Evolutionary conservation across 2,888 invertebrate genomes (phyloP).

Genomic region (Euspilapteryx auroguttella): DNA sequence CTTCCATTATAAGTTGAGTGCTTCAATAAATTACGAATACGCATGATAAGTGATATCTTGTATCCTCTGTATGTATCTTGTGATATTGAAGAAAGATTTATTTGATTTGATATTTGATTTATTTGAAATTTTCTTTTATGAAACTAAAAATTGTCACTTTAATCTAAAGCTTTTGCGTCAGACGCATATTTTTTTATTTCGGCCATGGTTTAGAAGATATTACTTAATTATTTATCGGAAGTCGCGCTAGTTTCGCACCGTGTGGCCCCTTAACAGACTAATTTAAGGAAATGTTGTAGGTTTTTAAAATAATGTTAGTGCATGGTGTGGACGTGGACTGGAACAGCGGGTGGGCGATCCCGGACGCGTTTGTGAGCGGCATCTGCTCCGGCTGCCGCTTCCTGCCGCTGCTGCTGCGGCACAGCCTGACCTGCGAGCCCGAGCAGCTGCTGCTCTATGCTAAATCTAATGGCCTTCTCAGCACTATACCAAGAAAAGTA

Average conservation of each 20-base stretch:
- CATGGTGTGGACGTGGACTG: slow-evolving; percentile 47
- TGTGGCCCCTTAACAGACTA: neutral
- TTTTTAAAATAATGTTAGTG: slow-evolving; percentile 33
- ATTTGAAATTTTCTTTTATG: neutral
- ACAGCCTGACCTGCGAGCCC: slow-evolving; percentile 40
- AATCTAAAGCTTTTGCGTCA: neutral
- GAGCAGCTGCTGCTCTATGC: slow-evolving; percentile 23
- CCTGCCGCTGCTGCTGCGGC: slow-evolving; percentile 26
- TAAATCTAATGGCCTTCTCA: slow-evolving; percentile 16
- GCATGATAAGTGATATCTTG: too few species aligned
- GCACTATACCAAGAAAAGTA: slow-evolving; percentile 24
- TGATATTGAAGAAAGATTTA: too few species aligned
- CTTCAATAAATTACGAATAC: too few species aligned
- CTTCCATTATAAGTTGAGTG: too few species aligned
- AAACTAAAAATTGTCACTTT: too few species aligned
- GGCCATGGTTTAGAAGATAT: too few species aligned
- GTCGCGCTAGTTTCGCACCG: too few species aligned
- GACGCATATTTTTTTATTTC: too few species aligned
- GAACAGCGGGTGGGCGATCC: slow-evolving; percentile 22
- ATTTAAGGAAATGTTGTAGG: slow-evolving; percentile 17
- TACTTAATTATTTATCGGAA: too few species aligned
- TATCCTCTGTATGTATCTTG: too few species aligned
- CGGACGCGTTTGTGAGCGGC: slow-evolving; percentile 41
- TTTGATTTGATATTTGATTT: too few species aligned
- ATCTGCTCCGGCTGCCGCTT: slow-evolving; percentile 27